Base-by-base conservation (phyloP, 2,797 vertebrate genomes). In the Geotrypetes seraphini region DNA sequence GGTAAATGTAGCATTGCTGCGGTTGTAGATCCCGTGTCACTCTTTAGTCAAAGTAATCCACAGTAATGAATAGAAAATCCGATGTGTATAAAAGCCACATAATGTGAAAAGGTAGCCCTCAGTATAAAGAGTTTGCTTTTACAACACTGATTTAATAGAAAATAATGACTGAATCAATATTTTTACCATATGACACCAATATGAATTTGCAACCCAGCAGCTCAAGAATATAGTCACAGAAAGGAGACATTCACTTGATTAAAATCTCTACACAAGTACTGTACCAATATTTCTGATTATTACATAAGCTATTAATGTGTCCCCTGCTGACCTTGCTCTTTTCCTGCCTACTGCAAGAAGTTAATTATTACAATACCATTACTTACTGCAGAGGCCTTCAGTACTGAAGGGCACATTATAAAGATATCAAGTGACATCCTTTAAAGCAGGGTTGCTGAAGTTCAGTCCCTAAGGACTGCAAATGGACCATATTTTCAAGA, bases 81-180 rank as follows among this genome's bases (percentile, higher is more conserved):
- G 22, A 6, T 49, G 47, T 39, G 19, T 41, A 32, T 33, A 48
- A 33, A 34, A n/a, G n/a, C 43, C 22, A 43, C 24, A 8, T 8
- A 23, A 17, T 40, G 31, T 22, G 22, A n/a, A n/a, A 41, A 57
- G 14, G 16, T 46, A 22, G 33, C 24, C n/a, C 28, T 47, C 43
- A 29, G 5, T 45, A 36, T 22, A 31, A 51, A 23, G 31, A 10
- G 12, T 21, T 35, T 59, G 20, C 43, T 63, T 73, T 57, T 32
- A 48, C 36, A 52, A 39, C 31, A 44, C 11, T 43, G 33, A 69
- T 40, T 62, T 48, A 64, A 46, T 39, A 67, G 50, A 50, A 56
- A 61, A 57, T 22, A 34, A 42, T 39, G 17, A 46, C 51, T 53
- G 57, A 66, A 75, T 72, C 53, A 63, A 63, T 67, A 33, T 40